A percentile compares a stretch with the other conserved stretches of the same genome.
Evolutionary conservation across 1,140 invertebrate genomes (phyloP).

Genomic region (Cepaea nemoralis): DNA sequence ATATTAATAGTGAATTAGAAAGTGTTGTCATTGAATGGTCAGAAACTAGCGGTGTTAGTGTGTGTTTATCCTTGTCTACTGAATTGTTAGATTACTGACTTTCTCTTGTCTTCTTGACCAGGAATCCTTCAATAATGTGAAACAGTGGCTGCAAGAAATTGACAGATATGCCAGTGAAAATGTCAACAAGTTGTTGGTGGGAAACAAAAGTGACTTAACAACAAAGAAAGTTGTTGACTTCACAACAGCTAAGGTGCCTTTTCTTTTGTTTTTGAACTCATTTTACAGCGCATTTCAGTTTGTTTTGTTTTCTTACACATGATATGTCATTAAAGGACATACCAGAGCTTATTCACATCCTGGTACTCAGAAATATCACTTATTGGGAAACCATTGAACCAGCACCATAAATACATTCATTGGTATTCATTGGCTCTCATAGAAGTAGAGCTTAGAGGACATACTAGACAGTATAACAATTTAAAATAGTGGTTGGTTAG

Average conservation of each 20-base stretch:
- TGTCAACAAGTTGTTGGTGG: constrained; percentile 98
- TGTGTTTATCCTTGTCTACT: no score
- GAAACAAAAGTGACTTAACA: constrained; percentile 93
- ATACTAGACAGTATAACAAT: no score
- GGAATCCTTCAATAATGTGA: constrained; percentile 74
- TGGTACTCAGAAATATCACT: no score
- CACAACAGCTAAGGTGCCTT: constrained; percentile 90
- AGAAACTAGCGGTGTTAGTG: no score
- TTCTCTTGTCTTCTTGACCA: constrained; percentile 37
- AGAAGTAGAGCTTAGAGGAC: no score
- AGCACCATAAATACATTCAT: no score
- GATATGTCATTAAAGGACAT: neutral
- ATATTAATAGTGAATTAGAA: no score
- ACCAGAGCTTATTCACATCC: neutral
- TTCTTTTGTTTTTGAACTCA: neutral
- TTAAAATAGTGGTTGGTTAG: no score
- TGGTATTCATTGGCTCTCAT: no score
- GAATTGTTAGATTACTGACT: neutral
- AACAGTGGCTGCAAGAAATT: constrained; percentile 73
- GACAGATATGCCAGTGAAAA: constrained; percentile 95
- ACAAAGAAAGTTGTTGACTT: constrained; percentile 83
- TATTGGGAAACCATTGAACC: no score
- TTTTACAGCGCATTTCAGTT: neutral
- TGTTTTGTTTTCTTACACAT: neutral
- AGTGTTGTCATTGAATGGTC: no score